Conservation (phyloP, 1,140 invertebrate species). For the Drosophila orosa region DNA sequence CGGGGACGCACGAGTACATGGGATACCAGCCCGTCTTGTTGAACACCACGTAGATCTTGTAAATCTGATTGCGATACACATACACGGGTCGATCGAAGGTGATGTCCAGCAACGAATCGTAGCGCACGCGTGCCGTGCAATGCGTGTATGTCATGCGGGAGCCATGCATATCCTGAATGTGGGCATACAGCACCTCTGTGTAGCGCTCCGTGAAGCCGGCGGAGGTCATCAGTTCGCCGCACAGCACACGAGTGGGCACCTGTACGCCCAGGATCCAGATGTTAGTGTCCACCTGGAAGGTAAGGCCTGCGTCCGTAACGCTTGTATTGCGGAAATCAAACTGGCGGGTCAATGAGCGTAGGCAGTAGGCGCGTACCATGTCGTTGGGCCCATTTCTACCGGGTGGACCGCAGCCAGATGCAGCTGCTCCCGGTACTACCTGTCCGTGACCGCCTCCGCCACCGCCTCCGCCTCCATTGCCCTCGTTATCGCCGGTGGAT, state of each 20-base stretch:
- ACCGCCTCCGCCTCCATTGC: not conserved
- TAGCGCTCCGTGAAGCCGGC: constrained; percentile 85
- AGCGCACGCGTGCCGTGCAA: constrained; percentile 89
- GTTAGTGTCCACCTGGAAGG: constrained; percentile 90
- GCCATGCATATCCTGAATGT: constrained; percentile 90
- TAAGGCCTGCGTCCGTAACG: constrained; percentile 90
- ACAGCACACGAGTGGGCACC: constrained; percentile 87
- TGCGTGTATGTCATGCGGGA: constrained; percentile 91
- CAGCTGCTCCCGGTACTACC: not conserved
- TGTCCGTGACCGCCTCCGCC: not conserved
- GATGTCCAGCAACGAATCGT: constrained; percentile 89
- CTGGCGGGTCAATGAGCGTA: constrained; percentile 86
- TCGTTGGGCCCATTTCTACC: constrained; percentile 70
- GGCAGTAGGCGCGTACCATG: constrained; percentile 88
- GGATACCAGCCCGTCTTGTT: constrained; percentile 92
- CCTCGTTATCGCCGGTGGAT: constrained; percentile 57
- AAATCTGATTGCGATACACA: constrained; percentile 90
- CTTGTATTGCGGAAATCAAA: constrained; percentile 89
- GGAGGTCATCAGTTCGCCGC: constrained; percentile 85
- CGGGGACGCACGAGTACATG: constrained; percentile 88
- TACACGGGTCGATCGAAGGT: constrained; percentile 91
- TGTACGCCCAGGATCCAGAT: constrained; percentile 90
- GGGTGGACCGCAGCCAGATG: not conserved
- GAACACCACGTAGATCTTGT: constrained; percentile 91
- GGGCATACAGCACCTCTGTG: constrained; percentile 91